A percentile compares a stretch with the other conserved stretches of the same genome.
These are phyloP conservation scores for Denticeps clupeoides DNA, from an alignment of 2,797 vertebrate genomes.

Conservation along the genomic window DNA sequence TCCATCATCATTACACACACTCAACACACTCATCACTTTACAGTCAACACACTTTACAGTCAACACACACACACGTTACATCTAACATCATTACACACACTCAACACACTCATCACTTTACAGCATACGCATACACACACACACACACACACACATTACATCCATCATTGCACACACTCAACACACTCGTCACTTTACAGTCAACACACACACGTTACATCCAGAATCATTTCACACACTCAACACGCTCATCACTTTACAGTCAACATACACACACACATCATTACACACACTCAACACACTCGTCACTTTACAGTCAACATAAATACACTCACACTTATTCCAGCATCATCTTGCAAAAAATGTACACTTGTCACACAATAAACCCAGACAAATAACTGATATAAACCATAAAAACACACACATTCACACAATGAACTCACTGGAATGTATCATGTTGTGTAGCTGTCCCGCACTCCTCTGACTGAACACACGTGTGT, in stretches of 20 bases:
- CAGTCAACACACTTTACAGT: neutral
- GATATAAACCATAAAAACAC: neutral
- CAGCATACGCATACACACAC: neutral
- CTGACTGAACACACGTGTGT: no score
- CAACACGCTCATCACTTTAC: no score
- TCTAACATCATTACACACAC: no score
- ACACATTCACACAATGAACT: neutral
- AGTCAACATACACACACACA: slow-evolving; percentile 4
- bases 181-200: neutral
- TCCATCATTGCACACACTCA: neutral
- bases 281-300: slow-evolving; percentile 1
- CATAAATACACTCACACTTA: slow-evolving; percentile 5
- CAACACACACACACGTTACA: neutral
- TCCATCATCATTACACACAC: no score
- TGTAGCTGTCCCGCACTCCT: neutral
- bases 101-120: neutral
- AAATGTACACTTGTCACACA: neutral
- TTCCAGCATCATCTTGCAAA: slow-evolving; percentile 2
- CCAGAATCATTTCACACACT: no score
- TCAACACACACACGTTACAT: neutral
- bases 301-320: neutral
- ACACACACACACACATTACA: neutral
- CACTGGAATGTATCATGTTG: neutral
- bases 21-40: neutral
- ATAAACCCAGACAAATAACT: slow-evolving; percentile 2